Evolutionary conservation across 2,888 invertebrate genomes (phyloP).

Genomic region (Notodonta ziczac): DNA sequence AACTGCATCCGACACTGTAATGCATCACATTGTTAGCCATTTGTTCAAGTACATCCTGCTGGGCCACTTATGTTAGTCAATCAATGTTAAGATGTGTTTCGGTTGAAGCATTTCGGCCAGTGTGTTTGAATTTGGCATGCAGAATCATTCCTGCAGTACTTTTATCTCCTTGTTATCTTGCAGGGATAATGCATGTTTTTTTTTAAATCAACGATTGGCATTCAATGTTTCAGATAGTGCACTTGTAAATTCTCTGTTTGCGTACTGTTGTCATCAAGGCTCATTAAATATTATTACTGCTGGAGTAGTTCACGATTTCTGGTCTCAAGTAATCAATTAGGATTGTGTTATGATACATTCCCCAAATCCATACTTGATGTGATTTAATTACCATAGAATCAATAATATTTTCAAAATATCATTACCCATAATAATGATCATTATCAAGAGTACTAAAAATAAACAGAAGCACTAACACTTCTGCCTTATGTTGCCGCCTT

Average conservation of each 20-base stretch:
- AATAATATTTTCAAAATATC: no score
- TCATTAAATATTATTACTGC: no score
- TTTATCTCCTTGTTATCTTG: background rate
- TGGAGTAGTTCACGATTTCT: background rate
- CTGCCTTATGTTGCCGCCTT: background rate
- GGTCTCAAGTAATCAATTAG: background rate
- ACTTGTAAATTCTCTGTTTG: no score
- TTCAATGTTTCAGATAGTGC: no score
- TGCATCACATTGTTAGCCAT: constrained; percentile 56
- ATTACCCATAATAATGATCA: no score
- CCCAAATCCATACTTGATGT: no score
- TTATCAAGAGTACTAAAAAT: no score
- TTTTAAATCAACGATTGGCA: no score
- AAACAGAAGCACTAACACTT: background rate
- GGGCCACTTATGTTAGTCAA: constrained; percentile 9
- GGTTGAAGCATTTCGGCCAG: background rate
- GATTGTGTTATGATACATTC: no score
- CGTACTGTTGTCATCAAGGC: no score
- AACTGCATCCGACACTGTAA: constrained; percentile 57
- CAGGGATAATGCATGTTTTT: background rate
- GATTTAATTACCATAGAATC: no score
- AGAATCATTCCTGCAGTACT: background rate
- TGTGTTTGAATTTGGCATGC: background rate
- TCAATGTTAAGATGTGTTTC: constrained; percentile 1
- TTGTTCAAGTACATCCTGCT: constrained; percentile 44